Percentiles rank a stretch among this genome's conserved stretches.
Evolutionary conservation across 2,888 invertebrate species (phyloP).

Genomic region (Macrosiphum euphorbiae): DNA sequence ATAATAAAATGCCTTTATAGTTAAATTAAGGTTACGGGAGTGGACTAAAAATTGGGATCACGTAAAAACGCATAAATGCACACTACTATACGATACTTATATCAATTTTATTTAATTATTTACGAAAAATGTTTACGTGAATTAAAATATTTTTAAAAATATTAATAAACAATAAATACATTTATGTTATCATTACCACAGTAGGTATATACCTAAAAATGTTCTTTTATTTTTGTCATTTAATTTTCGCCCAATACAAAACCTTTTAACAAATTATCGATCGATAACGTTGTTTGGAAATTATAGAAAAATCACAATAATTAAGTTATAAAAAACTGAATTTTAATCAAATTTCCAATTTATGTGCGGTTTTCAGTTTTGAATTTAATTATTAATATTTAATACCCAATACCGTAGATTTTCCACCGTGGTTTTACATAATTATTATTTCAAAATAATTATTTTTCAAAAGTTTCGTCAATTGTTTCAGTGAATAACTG

Average conservation of each 20-base stretch:
- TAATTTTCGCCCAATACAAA: not conserved
- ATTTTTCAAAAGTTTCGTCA: not conserved
- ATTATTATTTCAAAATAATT: not conserved
- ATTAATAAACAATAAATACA: too few relatives aligned
- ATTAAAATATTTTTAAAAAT: not conserved
- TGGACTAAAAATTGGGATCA: not conserved
- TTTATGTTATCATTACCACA: too few relatives aligned
- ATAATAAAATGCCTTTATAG: not conserved
- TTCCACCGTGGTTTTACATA: not conserved
- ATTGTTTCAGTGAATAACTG: not conserved
- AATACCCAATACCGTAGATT: not conserved
- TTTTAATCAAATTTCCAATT: constrained; percentile 1
- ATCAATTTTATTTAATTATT: not conserved
- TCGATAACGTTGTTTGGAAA: not conserved
- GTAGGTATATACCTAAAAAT: too few relatives aligned
- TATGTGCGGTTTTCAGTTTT: not conserved
- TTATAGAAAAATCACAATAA: not conserved
- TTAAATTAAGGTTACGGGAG: not conserved
- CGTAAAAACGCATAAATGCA: not conserved
- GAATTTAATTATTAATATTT: not conserved
- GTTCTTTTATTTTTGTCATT: too few relatives aligned
- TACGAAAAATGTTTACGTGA: not conserved
- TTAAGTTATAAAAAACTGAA: not conserved
- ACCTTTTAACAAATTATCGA: not conserved
- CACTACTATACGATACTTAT: not conserved